These are phyloP conservation scores for Tetragonisca angustula DNA, from an alignment of 2,888 invertebrate species.

Conservation along the genomic window DNA sequence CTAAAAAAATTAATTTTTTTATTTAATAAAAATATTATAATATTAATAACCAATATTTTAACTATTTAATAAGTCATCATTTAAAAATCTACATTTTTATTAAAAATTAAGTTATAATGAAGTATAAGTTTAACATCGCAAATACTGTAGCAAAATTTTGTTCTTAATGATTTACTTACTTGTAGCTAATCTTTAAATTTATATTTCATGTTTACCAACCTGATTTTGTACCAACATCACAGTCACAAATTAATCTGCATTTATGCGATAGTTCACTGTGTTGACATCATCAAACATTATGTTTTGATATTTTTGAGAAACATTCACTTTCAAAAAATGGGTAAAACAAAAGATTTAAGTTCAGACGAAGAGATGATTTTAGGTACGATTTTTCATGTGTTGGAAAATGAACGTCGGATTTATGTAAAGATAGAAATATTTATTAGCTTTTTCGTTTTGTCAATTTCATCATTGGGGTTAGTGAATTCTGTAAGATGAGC, in stretches of 20 bases:
- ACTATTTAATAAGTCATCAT: too few species aligned
- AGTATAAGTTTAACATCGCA: too few species aligned
- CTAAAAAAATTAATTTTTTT: too few species aligned
- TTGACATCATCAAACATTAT: neutral
- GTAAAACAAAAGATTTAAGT: slow-evolving; percentile 74
- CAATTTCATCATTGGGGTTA: slow-evolving; percentile 35
- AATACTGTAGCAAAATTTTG: too few species aligned
- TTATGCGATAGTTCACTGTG: too few species aligned
- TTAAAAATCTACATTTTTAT: too few species aligned
- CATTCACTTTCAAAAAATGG: slow-evolving; percentile 65
- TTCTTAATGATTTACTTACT: too few species aligned
- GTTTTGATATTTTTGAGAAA: slow-evolving; percentile 12
- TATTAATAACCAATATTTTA: too few species aligned
- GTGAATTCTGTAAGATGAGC: neutral
- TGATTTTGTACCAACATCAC: neutral
- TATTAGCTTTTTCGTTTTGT: slow-evolving; percentile 27
- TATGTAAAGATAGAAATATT: neutral
- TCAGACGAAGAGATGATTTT: slow-evolving; percentile 75
- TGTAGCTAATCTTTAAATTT: too few species aligned
- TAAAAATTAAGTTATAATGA: too few species aligned
- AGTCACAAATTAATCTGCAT: too few species aligned
- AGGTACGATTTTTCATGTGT: slow-evolving; percentile 65
- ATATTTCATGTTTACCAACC: neutral
- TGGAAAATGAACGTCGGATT: slow-evolving; percentile 28
- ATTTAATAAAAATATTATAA: too few species aligned